Conservation (phyloP, 2,797 vertebrate species). For the Sphenopsis melanotis region DNA sequence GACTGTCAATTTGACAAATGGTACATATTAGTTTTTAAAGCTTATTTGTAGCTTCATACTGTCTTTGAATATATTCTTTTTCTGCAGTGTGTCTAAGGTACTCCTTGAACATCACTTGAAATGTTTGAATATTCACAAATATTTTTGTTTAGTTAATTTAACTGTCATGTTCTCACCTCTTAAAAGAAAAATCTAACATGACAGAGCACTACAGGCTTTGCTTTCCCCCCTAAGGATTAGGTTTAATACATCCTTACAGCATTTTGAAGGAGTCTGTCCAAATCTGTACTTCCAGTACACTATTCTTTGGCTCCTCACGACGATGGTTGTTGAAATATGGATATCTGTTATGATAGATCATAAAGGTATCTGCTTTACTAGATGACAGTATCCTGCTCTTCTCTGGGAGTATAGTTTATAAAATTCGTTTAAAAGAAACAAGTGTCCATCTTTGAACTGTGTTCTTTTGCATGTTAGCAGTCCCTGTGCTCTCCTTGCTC, state of each 20-base stretch:
- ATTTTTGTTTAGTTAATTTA: conserved; percentile 46
- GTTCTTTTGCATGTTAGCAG: not conserved
- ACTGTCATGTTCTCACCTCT: not conserved
- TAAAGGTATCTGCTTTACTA: not conserved
- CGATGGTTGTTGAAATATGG: not conserved
- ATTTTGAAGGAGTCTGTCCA: not conserved
- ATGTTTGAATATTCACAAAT: conserved; percentile 61
- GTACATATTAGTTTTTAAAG: conserved; percentile 16
- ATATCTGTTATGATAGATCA: not conserved
- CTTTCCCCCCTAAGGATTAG: not conserved
- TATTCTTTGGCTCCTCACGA: not conserved
- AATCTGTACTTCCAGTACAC: not conserved
- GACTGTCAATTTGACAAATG: conserved; percentile 42
- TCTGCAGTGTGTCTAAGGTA: not conserved
- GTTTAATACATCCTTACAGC: not conserved
- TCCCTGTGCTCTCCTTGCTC: not conserved
- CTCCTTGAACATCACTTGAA: conserved; percentile 48
- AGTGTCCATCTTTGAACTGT: not conserved
- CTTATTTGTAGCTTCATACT: not conserved
- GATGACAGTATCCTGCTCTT: not conserved
- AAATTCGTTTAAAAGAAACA: not conserved
- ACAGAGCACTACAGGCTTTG: not conserved
- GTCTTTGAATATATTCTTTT: not conserved
- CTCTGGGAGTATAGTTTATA: not conserved
- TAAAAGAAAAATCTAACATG: not conserved